Conservation (phyloP, 2,797 vertebrate species). For the Sebastes cheni region DNA sequence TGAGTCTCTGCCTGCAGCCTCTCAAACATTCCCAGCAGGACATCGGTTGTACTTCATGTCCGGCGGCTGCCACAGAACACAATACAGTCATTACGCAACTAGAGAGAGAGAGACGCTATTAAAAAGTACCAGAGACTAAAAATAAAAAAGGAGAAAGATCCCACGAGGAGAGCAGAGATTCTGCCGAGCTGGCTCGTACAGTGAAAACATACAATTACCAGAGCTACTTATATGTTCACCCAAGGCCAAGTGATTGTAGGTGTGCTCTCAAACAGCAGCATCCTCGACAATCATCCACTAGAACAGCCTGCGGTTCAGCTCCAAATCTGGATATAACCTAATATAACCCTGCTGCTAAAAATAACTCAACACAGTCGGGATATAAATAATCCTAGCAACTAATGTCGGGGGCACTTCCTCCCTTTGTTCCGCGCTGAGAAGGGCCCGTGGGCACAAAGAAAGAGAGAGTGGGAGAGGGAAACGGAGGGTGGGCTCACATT, state of each 20-base stretch:
- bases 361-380: constrained; percentile 54
- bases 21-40: constrained; percentile 14
- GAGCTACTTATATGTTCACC: constrained; percentile 54
- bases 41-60: constrained; percentile 19
- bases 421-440: constrained; percentile 60
- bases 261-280: constrained; percentile 59
- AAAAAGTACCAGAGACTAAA: constrained; percentile 51
- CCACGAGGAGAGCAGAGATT: constrained; percentile 32
- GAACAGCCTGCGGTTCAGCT: constrained; percentile 33
- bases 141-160: constrained; percentile 44
- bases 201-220: constrained; percentile 74
- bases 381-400: constrained; percentile 67
- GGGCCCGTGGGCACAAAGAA: constrained; percentile 55
- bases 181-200: constrained; percentile 55
- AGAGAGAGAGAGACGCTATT: constrained; percentile 39
- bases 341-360: constrained; percentile 74
- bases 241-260: constrained; percentile 65
- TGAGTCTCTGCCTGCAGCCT: constrained; percentile 1
- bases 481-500: constrained; percentile 30
- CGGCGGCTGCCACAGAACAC: constrained; percentile 32
- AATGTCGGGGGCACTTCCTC: constrained; percentile 68
- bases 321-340: constrained; percentile 61
- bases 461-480: constrained; percentile 38
- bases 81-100: constrained; percentile 55
- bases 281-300: constrained; percentile 51